These are phyloP conservation scores for Reticulitermes lucifugus DNA, from an alignment of 2,888 invertebrate species.

Conservation along the genomic window DNA sequence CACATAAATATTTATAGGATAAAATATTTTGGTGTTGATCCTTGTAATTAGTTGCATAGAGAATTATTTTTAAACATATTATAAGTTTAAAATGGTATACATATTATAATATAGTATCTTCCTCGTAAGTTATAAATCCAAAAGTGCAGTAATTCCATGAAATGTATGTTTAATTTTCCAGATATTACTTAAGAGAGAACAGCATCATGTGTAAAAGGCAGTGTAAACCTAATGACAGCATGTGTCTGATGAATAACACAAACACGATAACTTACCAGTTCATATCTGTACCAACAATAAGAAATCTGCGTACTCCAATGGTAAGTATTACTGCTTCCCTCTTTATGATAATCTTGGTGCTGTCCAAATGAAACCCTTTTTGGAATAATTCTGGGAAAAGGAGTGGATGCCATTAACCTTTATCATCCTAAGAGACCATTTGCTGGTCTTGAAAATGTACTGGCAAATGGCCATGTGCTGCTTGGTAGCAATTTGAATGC, in stretches of 20 bases:
- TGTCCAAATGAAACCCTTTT: no score
- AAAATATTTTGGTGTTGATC: no score
- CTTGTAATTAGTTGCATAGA: no score
- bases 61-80: no score
- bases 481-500: neutral
- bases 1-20: no score
- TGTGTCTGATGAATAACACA: conserved; percentile 43
- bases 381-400: no score
- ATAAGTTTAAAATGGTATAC: no score
- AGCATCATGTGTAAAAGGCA: conserved; percentile 45
- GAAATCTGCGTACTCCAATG: conserved; percentile 36
- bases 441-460: neutral
- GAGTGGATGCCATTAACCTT: no score
- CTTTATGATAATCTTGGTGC: no score
- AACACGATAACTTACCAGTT: conserved; percentile 43
- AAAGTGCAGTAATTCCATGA: neutral
- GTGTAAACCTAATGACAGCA: conserved; percentile 34
- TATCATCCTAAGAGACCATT: no score
- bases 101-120: neutral
- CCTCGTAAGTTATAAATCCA: neutral
- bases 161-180: conserved; percentile 35
- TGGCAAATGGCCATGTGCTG: neutral
- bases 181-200: conserved; percentile 40
- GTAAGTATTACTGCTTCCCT: conserved; percentile 28
- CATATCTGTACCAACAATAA: conserved; percentile 42